Evolutionary conservation across 2,797 vertebrate genomes (phyloP).

Genomic region (Myotis myotis): DNA sequence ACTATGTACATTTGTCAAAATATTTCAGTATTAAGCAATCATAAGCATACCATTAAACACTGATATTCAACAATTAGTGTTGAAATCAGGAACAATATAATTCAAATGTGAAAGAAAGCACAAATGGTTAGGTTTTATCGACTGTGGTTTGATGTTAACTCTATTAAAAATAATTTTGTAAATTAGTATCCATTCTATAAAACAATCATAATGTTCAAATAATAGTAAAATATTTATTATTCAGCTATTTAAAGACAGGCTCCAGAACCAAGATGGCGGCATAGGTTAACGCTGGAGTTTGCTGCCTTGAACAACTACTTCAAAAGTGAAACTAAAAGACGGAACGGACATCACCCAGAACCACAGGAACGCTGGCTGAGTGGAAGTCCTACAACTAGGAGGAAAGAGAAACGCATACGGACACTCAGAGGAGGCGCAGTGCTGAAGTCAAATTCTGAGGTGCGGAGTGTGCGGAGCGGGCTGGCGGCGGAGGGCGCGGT

Average conservation of each 20-base stretch:
- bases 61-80: neutral
- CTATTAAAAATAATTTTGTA: constrained; percentile 32
- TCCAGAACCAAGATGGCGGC: too few relatives aligned
- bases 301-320: too few relatives aligned
- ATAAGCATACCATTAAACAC: neutral
- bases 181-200: constrained; percentile 1
- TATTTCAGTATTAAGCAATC: neutral
- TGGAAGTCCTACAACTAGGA: too few relatives aligned
- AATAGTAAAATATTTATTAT: constrained; percentile 20
- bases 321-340: too few relatives aligned
- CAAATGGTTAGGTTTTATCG: neutral
- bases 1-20: neutral
- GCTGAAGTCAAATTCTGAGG: too few relatives aligned
- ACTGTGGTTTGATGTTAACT: neutral
- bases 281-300: too few relatives aligned
- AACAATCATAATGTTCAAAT: constrained; percentile 4
- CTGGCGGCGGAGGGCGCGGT: too few relatives aligned
- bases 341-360: too few relatives aligned
- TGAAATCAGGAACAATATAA: neutral
- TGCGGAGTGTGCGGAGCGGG: too few relatives aligned
- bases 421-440: too few relatives aligned
- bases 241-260: constrained; percentile 12
- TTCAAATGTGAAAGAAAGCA: constrained; percentile 29
- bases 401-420: too few relatives aligned
- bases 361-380: too few relatives aligned